These are phyloP conservation scores for Stratiomys singularior DNA, from an alignment of 2,888 invertebrate species.

Conservation along the genomic window DNA sequence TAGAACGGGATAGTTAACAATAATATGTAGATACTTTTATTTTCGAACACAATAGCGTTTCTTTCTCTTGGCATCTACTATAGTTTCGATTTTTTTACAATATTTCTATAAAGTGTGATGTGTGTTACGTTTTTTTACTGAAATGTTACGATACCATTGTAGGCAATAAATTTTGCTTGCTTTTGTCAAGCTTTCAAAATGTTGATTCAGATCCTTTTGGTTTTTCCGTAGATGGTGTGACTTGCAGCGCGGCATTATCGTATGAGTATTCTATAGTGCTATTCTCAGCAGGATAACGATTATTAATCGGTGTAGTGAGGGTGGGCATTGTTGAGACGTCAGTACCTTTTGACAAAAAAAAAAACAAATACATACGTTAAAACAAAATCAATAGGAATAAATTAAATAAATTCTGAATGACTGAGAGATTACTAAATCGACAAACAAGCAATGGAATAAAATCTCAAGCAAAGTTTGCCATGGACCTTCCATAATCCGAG, in stretches of 20 bases:
- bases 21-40: conserved; percentile 15
- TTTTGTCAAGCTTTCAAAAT: conserved; percentile 30
- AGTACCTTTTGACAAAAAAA: too few species aligned
- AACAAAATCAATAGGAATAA: too few species aligned
- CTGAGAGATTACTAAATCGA: too few species aligned
- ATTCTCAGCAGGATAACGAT: conserved; percentile 80
- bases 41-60: not conserved
- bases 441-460: too few species aligned
- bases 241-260: conserved; percentile 76
- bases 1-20: conserved; percentile 25
- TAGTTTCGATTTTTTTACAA: not conserved
- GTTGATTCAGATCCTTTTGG: conserved; percentile 54
- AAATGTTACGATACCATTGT: not conserved
- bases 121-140: conserved; percentile 20
- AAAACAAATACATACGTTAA: too few species aligned
- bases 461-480: too few species aligned
- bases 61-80: not conserved
- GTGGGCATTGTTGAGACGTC: conserved; percentile 73
- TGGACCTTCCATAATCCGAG: too few species aligned
- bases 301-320: conserved; percentile 76
- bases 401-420: too few species aligned
- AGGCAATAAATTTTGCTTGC: conserved; percentile 3
- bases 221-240: conserved; percentile 66
- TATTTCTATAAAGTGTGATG: conserved; percentile 41
- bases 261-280: conserved; percentile 78